A percentile compares a stretch with the other conserved stretches of the same genome.
These are phyloP conservation scores for Drosophila anomalata DNA, from an alignment of 2,888 invertebrate species.

Conservation along the genomic window DNA sequence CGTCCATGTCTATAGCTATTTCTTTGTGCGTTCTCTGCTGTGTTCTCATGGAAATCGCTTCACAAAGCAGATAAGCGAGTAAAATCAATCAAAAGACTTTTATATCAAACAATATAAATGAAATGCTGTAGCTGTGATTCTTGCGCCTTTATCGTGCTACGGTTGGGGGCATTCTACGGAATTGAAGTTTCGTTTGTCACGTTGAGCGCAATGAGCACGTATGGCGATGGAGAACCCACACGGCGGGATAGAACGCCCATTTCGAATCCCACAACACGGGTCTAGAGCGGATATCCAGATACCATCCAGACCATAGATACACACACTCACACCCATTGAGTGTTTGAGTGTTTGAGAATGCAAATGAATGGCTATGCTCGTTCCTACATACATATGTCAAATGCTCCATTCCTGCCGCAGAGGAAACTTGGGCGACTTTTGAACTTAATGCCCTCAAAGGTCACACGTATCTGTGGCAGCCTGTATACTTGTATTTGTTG, in stretches of 20 bases:
- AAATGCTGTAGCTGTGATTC: conserved; percentile 55
- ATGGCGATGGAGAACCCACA: conserved; percentile 47
- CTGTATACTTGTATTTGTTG: neutral
- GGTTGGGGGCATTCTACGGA: conserved; percentile 19
- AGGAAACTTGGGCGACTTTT: conserved; percentile 64
- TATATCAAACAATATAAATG: conserved; percentile 68
- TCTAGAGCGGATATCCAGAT: conserved; percentile 38
- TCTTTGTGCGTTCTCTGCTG: conserved; percentile 1
- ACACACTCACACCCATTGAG: conserved; percentile 4
- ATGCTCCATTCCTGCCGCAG: conserved; percentile 39
- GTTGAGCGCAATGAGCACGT: conserved; percentile 64
- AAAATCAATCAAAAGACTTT: conserved; percentile 71
- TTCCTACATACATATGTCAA: conserved; percentile 53
- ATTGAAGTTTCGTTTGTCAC: conserved; percentile 55
- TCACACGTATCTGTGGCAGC: conserved; percentile 38
- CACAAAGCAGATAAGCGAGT: conserved; percentile 62
- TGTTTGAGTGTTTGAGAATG: conserved; percentile 24
- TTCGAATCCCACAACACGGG: conserved; percentile 3
- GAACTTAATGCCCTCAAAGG: conserved; percentile 64
- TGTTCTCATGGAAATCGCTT: conserved; percentile 52
- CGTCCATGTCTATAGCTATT: conserved; percentile 12
- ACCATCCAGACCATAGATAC: conserved; percentile 18
- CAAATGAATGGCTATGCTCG: conserved; percentile 57
- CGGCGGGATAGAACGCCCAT: conserved; percentile 20
- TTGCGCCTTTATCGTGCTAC: conserved; percentile 23